Conservation (phyloP, 2,113 vertebrate genomes). For the Oreochromis aureus region DNA sequence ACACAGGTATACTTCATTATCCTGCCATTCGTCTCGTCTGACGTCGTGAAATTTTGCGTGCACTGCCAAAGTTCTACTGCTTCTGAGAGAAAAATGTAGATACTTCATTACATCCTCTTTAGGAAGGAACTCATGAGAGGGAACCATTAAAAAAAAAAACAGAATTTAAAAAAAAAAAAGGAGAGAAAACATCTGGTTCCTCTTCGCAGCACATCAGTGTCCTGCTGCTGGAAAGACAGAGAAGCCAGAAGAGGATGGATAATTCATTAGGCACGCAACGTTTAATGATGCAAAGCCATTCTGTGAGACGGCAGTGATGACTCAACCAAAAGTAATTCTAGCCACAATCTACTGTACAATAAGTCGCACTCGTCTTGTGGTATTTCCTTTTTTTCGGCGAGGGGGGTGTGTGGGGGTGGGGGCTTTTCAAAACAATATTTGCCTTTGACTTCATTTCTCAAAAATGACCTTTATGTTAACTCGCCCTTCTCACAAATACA, state of each 20-base stretch:
- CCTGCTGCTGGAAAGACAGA: conserved; percentile 1
- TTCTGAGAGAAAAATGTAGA: background rate
- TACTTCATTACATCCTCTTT: background rate
- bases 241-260: conserved; percentile 10
- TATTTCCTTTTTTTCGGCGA: background rate
- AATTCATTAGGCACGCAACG: conserved; percentile 24
- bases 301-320: conserved; percentile 5
- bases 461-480: conserved; percentile 10
- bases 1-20: conserved; percentile 23
- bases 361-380: background rate
- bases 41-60: background rate
- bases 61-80: background rate
- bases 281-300: background rate
- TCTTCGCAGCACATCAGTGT: background rate
- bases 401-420: background rate
- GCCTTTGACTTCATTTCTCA: background rate
- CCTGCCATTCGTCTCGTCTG: background rate
- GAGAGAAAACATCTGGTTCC: conserved; percentile 45
- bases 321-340: conserved; percentile 10
- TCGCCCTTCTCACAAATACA: background rate
- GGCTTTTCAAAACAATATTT: background rate
- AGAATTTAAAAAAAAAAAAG: background rate
- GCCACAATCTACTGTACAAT: background rate
- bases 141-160: background rate
- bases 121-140: background rate